These are phyloP conservation scores for Carpatolechia fugitivella DNA, from an alignment of 2,888 invertebrate species.

Conservation along the genomic window DNA sequence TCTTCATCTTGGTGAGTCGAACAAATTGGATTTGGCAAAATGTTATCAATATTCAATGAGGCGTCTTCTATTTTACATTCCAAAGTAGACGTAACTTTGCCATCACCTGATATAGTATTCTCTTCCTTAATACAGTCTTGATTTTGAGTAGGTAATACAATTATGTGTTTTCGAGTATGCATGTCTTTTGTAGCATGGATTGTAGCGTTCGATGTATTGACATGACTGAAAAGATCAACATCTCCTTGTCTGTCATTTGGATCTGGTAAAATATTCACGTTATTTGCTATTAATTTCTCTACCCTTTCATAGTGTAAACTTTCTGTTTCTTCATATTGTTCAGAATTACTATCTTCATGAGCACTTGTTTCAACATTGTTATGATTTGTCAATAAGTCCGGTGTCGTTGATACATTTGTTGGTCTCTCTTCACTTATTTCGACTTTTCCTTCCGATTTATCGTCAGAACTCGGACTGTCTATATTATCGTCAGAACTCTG, in stretches of 20 bases:
- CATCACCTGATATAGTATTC: no score
- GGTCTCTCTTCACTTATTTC: slow-evolving; percentile 13
- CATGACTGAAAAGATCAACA: no score
- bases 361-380: slow-evolving; percentile 56
- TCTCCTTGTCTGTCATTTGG: not conserved
- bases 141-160: no score
- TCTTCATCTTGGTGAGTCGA: slow-evolving; percentile 31
- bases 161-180: no score
- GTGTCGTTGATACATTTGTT: slow-evolving; percentile 56
- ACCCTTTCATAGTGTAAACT: not conserved
- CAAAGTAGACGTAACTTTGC: no score
- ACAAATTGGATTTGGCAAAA: not conserved
- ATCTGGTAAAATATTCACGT: not conserved
- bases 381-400: slow-evolving; percentile 80
- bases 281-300: not conserved
- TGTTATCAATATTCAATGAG: not conserved
- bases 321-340: slow-evolving; percentile 21
- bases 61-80: not conserved
- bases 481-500: slow-evolving; percentile 74
- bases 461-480: slow-evolving; percentile 59
- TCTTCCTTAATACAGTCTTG: no score
- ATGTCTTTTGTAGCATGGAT: no score
- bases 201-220: no score
- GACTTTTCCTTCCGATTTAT: not conserved
- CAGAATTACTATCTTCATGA: slow-evolving; percentile 32